A percentile compares a stretch with the other conserved stretches of the same genome.
Evolutionary conservation across 2,888 invertebrate species (phyloP).

Genomic region (Acheta domesticus): DNA sequence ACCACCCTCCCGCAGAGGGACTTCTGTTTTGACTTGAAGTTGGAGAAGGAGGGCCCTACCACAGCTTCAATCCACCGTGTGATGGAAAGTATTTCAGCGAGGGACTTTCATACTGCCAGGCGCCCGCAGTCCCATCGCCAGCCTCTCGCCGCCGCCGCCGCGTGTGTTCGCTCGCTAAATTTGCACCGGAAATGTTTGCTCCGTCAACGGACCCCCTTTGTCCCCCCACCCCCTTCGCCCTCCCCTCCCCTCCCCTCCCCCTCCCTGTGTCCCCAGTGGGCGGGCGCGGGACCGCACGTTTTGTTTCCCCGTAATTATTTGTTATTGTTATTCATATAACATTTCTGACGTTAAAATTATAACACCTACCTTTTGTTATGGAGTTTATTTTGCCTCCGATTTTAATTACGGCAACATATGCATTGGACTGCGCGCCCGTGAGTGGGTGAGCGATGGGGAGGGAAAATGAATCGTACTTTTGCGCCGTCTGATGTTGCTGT

Average conservation of each 20-base stretch:
- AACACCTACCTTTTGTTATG: background rate
- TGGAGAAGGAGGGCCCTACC: too few species aligned
- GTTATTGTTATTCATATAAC: slow-evolving; percentile 18
- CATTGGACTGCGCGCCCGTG: background rate
- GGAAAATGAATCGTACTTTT: background rate
- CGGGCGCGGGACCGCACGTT: background rate
- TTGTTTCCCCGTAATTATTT: background rate
- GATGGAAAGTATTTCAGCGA: too few species aligned
- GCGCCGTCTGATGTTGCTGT: background rate
- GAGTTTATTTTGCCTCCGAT: background rate
- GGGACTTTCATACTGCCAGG: too few species aligned
- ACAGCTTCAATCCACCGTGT: too few species aligned
- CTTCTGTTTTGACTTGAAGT: too few species aligned
- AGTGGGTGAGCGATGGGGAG: background rate
- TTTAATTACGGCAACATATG: slow-evolving; percentile 7
- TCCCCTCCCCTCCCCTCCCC: background rate
- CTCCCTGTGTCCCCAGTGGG: background rate
- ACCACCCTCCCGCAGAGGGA: too few species aligned
- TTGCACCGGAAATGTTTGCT: background rate
- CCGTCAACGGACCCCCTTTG: background rate
- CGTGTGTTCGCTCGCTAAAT: background rate
- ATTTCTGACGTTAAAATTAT: slow-evolving; percentile 18
- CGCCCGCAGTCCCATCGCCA: too few species aligned
- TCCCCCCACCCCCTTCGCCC: background rate
- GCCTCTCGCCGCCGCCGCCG: background rate